Evolutionary conservation across 2,113 vertebrate species (phyloP).

Genomic region (Tricholaema leucomelas): DNA sequence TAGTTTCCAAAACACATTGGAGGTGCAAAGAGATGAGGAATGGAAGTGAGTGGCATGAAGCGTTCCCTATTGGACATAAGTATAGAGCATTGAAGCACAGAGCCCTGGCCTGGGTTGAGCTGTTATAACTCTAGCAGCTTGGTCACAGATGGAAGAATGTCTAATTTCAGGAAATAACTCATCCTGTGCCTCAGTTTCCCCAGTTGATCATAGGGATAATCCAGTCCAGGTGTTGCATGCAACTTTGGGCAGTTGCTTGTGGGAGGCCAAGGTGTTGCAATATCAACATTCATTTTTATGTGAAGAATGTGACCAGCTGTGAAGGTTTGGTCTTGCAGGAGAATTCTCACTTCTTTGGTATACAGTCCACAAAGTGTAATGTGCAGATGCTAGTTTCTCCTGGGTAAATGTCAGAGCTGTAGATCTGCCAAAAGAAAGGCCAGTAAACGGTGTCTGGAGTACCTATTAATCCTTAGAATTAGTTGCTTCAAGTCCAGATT

Average conservation of each 20-base stretch:
- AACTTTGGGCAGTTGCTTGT: not conserved
- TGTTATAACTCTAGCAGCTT: not conserved
- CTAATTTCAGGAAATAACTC: not conserved
- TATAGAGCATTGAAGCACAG: not conserved
- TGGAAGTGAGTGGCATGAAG: not conserved
- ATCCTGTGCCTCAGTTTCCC: not conserved
- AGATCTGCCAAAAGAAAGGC: not conserved
- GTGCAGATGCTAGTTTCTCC: not conserved
- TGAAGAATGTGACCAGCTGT: not conserved
- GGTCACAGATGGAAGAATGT: not conserved
- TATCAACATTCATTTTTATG: not conserved
- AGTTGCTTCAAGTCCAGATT: not conserved
- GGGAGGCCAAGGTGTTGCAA: not conserved
- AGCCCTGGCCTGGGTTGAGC: not conserved
- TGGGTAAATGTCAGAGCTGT: slow-evolving; percentile 1
- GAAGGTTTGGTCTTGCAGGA: not conserved
- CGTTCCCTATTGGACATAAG: not conserved
- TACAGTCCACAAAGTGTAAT: not conserved
- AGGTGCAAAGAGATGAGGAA: not conserved
- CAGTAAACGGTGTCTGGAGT: not conserved
- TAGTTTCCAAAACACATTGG: not conserved
- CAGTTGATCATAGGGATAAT: not conserved
- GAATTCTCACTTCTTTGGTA: not conserved
- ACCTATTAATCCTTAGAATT: slow-evolving; percentile 22
- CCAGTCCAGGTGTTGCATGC: not conserved